Base-by-base conservation (phyloP, 1,140 invertebrate genomes). In the Lepidurus packardi region DNA sequence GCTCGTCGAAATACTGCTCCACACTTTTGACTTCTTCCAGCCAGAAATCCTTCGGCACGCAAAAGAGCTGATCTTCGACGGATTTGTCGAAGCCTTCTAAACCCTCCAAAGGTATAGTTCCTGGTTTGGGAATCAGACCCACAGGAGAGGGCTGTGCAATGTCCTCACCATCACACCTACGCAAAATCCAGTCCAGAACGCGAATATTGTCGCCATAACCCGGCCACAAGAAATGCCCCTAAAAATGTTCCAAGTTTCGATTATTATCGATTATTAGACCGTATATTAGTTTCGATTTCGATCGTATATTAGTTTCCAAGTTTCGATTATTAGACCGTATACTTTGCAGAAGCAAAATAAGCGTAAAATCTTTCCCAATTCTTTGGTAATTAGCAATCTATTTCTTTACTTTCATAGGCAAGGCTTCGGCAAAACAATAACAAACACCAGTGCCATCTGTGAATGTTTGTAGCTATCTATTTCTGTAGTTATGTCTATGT, bases 21-120 rank as follows among this genome's bases (percentile, higher is more conserved):
- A 90, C 85, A 76, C 87, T 86, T 42, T 85, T 83, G 6, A 90
- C 92, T 87, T 99, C 98, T 81, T 95, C 88, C 42, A 89, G 83
- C 97, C 97, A 99, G 86, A 99, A 99, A 2, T 94, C 90, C 83
- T 92, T 93, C 0, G 95, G 93, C 53, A 99, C 84, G 80, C 88
- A 88, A 85, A 99, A 98, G 1, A 99, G 85, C 82, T 94, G 89
- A 1, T 95, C 85, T 84, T 92, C 86, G 83, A 96, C 86, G 7
- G 88, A 81, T 16, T 90, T 85, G 11, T 88, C 86, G 5, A 98
- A 86, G 74, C 92, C 92, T 1, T 90, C 84, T 7, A 93, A 83
- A 83, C 92, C 92, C 1, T 90, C 84, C 6, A 93, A 83, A 83
- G 94, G 91, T 0, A 98, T 84, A 0, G 91, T 87, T 1, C 87